These are phyloP conservation scores for Petrocephalus sullivani DNA, from an alignment of 2,797 vertebrate genomes.

Conservation along the genomic window DNA sequence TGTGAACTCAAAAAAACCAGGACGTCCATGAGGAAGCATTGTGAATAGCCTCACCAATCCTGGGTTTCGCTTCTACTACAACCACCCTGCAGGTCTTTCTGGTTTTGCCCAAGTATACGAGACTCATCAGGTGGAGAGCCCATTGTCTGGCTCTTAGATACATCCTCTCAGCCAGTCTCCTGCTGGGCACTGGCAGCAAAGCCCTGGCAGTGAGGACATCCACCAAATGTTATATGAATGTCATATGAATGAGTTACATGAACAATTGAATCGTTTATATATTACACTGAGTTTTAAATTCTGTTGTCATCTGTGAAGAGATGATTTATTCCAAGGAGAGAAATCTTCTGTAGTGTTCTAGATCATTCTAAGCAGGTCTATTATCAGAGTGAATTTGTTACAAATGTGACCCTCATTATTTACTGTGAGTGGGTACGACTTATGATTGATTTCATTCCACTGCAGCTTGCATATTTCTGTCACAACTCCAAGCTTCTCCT, in stretches of 20 bases:
- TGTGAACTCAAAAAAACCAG: background rate
- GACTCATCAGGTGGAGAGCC: background rate
- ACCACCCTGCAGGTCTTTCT: background rate
- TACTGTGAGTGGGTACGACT: background rate
- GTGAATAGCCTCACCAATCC: background rate
- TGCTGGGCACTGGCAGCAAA: background rate
- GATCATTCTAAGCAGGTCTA: background rate
- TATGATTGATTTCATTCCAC: conserved; percentile 1
- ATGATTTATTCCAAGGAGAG: background rate
- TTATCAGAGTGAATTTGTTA: background rate
- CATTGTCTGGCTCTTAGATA: background rate
- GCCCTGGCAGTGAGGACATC: background rate
- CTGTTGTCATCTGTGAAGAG: background rate
- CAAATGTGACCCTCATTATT: background rate
- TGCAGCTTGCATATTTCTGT: background rate
- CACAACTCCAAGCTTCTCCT: background rate
- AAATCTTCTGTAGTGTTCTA: background rate
- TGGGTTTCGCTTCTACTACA: background rate
- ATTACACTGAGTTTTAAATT: background rate
- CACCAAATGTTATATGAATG: background rate
- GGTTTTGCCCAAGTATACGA: background rate
- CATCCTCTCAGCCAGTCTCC: background rate
- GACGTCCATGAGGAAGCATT: background rate
- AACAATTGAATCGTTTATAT: background rate
- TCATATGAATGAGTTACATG: background rate